These are phyloP conservation scores for Tricholauxania praeusta DNA, from an alignment of 2,888 invertebrate species.

Conservation along the genomic window DNA sequence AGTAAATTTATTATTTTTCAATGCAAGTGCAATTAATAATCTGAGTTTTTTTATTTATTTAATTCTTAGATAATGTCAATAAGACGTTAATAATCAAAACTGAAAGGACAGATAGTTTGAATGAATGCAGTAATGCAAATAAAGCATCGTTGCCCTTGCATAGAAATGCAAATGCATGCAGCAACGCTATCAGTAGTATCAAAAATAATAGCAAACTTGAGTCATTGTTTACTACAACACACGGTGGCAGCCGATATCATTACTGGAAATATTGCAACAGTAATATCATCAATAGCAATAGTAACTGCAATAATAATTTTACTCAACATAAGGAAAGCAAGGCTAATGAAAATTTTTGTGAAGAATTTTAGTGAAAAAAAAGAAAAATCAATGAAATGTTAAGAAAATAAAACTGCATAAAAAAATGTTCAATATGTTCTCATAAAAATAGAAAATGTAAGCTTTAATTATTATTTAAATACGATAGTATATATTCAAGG, in stretches of 20 bases:
- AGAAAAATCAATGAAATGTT: too few relatives aligned
- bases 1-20: neutral
- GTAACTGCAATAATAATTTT: slow-evolving; percentile 1
- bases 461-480: too few relatives aligned
- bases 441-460: too few relatives aligned
- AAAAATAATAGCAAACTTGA: slow-evolving; percentile 14
- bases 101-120: too few relatives aligned
- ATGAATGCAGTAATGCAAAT: neutral
- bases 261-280: slow-evolving; percentile 29
- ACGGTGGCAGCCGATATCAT: slow-evolving; percentile 60
- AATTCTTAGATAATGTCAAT: neutral
- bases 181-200: slow-evolving; percentile 11
- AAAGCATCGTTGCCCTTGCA: neutral
- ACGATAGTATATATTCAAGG: too few relatives aligned
- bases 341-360: slow-evolving; percentile 30
- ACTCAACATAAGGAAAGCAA: neutral
- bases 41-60: neutral
- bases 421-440: too few relatives aligned
- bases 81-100: too few relatives aligned
- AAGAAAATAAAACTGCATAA: too few relatives aligned
- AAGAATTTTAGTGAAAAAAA: slow-evolving; percentile 7
- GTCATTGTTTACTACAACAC: slow-evolving; percentile 57
- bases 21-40: neutral
- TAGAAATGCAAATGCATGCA: slow-evolving; percentile 1
- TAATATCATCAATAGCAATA: slow-evolving; percentile 24